These are phyloP conservation scores for Natator depressus DNA, from an alignment of 2,113 vertebrate genomes.

Conservation along the genomic window DNA sequence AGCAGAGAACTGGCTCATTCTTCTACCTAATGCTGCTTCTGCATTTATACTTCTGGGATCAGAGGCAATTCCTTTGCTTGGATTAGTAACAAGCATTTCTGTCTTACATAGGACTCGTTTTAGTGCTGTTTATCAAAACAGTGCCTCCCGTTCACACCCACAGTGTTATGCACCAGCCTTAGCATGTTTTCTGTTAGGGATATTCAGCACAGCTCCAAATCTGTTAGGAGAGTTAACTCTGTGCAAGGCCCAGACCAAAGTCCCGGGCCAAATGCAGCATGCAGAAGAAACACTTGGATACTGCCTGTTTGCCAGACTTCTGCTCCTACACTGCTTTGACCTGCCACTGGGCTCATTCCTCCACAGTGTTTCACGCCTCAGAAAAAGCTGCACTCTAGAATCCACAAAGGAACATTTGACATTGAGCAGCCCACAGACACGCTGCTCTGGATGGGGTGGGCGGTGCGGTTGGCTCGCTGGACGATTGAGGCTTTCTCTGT, in stretches of 20 bases:
- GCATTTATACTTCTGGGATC: background rate
- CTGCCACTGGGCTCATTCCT: background rate
- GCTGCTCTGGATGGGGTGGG: too few relatives aligned
- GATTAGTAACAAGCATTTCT: background rate
- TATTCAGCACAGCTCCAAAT: conserved; percentile 26
- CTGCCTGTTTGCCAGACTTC: background rate
- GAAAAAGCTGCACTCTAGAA: background rate
- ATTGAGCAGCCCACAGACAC: background rate
- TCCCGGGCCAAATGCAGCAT: background rate
- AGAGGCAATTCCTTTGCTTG: conserved; percentile 11
- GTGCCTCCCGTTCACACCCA: conserved; percentile 42
- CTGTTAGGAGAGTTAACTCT: conserved; percentile 44
- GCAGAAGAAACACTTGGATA: fast-evolving
- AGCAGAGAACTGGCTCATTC: background rate
- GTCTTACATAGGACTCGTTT: background rate
- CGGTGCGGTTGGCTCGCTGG: background rate
- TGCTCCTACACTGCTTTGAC: background rate
- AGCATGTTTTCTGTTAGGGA: conserved; percentile 21
- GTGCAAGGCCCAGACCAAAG: background rate
- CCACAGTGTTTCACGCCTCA: background rate
- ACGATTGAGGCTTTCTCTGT: background rate
- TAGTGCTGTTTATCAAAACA: background rate
- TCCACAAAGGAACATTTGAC: background rate
- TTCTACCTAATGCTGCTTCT: conserved; percentile 10
- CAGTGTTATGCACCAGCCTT: conserved; percentile 28